Evolutionary conservation across 2,888 invertebrate species (phyloP), one percentile per base, ranked within the genome.

Genomic region (Chouioia cunea): DNA sequence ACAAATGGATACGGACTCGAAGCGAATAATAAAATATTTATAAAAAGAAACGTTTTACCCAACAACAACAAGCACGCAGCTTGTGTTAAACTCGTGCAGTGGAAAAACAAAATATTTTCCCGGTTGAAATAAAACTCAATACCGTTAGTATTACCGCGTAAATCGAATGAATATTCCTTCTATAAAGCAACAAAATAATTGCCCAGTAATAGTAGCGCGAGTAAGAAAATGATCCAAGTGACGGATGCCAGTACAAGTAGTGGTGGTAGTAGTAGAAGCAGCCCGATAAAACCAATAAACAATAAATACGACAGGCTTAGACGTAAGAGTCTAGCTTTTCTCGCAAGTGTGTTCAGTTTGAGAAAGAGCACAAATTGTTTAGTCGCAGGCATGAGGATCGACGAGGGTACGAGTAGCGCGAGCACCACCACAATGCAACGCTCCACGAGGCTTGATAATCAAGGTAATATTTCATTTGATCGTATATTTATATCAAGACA

Each of bases 351-450:
- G 22, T 85, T 85, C 75, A 70, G 58, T 47, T 62, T 60, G 20
- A 20, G 63, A 43, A 63, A 18, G 27, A 43, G 68, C n/a, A 52
- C 22, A n/a, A 56, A 60, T 52, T 64, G 72, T 60, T 65, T 64
- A 4, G 15, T 79, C 73, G 73, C 82, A 78, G 84, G 83, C 65
- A 83, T 85, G 84, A 83, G 82, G 80, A 82, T 85, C 77, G 80
- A 83, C 74, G 83, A 83, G 76, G 83, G 83, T 10, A 36, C 36
- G 68, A 79, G 79, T 46, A 14, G 23, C 44, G 44, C 68, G 44
- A 44, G 53, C 27, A 53, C 22, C 27, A 54, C 22, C 15, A 48
- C 59, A 58, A 83, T 82, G 82, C 81, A 84, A 62, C 80, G 81
- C 48, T 77, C 81, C 43, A 79, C 81, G 63, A 82, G 83, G 75